Base-by-base conservation (phyloP, 2,113 vertebrate genomes). In the Callithrix jacchus region DNA sequence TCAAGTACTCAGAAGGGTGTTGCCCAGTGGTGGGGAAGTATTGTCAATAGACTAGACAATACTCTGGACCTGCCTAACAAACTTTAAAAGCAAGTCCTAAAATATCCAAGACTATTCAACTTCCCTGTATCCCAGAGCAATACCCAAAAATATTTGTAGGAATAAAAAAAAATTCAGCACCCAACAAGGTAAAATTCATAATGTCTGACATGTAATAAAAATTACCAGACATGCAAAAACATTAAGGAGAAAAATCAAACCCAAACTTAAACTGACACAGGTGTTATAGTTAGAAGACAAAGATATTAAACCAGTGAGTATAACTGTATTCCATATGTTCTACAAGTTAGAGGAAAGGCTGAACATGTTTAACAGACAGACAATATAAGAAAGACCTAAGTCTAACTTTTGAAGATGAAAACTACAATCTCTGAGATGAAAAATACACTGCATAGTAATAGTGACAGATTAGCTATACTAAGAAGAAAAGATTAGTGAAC, bases 401-500 rank as follows among this genome's bases (percentile, higher is more conserved):
- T 73, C 17, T 88, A 87, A 95, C 25, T 54, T 81, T 30, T 79
- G 45, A 25, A 90, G 79, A 64, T 74, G 56, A 90, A 88, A 77
- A 71, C 11, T 49, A 66, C 2, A 88, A 40, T 82, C 30, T 86
- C 13, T 18, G 40, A 42, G 52, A 79, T 70, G 12, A 87, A 94
- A 96, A 68, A 83, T 11, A 58, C 3, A 35, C 20, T 84, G 37
- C 7, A 58, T 74, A 45, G n/a, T 91, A 89, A 74, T 35, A 74
- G 91, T 12, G 54, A n/a, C 16, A 94, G 73, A 56, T 88, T 45
- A 58, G 30, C 16, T 91, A 86, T 86, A 70, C 49, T 2, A 71
- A 93, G 66, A 86, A 94, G n/a, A 74, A 94, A 92, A 89, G 64
- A 74, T 84, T 25, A 89, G 52, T 82, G 66, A 95, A 89, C 6